Evolutionary conservation across 53 echinoderm and acorn worm species (phyloP).

Genomic region (Luidia sarsii): DNA sequence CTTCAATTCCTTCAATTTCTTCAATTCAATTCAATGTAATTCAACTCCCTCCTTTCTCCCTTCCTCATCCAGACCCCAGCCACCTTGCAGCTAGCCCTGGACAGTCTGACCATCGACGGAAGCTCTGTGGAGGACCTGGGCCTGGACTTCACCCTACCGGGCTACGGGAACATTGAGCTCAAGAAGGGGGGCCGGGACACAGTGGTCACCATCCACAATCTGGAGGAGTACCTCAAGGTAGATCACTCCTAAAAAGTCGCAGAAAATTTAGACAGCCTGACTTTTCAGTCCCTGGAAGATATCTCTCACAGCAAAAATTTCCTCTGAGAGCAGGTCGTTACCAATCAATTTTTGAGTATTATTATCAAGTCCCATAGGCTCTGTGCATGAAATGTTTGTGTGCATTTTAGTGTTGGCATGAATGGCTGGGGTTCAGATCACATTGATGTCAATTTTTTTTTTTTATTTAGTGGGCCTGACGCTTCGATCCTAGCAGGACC

Average conservation of each 20-base stretch:
- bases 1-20: no score
- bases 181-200: constrained; percentile 98
- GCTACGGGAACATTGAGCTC: constrained; percentile 89
- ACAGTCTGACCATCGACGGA: constrained; percentile 95
- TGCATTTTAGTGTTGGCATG: no score
- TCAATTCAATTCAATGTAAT: no score
- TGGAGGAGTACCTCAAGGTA: constrained; percentile 85
- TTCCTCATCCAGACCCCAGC: constrained; percentile 74
- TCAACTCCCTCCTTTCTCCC: background rate
- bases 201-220: constrained; percentile 85
- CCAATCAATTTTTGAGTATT: background rate
- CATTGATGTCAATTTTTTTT: no score
- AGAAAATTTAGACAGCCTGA: no score
- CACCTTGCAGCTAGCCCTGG: constrained; percentile 90
- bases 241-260: no score
- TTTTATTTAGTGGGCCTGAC: no score
- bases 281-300: background rate
- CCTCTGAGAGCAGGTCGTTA: background rate
- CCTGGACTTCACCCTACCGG: constrained; percentile 93
- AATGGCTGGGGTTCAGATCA: no score
- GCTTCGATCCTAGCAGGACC: no score
- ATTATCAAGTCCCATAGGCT: background rate
- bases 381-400: no score
- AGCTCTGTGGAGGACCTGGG: constrained; percentile 96
- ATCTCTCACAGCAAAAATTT: background rate